Evolutionary conservation across 1,140 invertebrate species (phyloP), one percentile per base, ranked within the genome.

Genomic region (Hycleus cichorii): DNA sequence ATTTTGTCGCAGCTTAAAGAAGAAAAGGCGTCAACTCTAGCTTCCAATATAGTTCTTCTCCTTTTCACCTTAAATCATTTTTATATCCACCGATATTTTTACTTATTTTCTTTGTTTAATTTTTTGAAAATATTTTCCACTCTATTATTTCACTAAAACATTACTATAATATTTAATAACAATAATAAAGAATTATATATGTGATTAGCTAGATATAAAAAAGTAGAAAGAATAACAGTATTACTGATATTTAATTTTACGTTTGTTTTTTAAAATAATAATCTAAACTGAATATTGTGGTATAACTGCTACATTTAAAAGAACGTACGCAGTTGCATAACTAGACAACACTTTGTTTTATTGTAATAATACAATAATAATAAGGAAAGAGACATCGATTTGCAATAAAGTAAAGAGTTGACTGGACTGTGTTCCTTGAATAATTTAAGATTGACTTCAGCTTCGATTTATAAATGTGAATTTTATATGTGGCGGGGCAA

Each of bases 1-100:
- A 59, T 71, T 67, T 72, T 70, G 64, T 66, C 61, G 55, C 65
- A 73, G 71, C 69, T 66, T 73, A 72, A 32, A 71, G 71, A 71
- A 69, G 71, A 72, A 62, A 64, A 64, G 55, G 40, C 62, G 65
- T 67, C 69, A 69, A 64, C 60, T 57, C 26, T 62, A 60, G 57
- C 63, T 66, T 64, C 66, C 64, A 65, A 48, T 57, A 63, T 60
- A 46, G 58, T 46, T 47, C 44, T 53, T 53, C 42, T 52, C 57
- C 18, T 32, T 60, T 42, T 59, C 45, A 53, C 49, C 52, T 60
- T 40, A 39, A 60, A 48, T 63, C 46, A 25, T 45, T 27, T 52
- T 54, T 25, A 49, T 40, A 49, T 59, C 26, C 50, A 26, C 32
- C 18, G 7, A 32, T 7, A 39, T 54, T 39, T 39, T 24, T 58